Percentiles rank a stretch among this genome's conserved stretches.
Evolutionary conservation across 1,140 invertebrate species (phyloP).

Genomic region (Oncopodura yosiiana): DNA sequence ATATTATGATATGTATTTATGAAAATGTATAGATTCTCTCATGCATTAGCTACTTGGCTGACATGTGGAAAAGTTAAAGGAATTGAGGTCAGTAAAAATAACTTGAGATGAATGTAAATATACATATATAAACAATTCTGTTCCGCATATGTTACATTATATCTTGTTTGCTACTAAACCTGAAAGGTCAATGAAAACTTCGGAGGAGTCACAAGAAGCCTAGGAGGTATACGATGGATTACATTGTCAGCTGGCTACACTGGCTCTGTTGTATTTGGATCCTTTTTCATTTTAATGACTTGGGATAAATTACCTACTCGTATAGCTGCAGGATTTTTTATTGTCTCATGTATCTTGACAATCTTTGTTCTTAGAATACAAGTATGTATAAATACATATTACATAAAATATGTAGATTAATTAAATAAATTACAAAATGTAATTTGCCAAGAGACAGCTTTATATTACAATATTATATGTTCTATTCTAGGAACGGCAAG

Average conservation of each 20-base stretch:
- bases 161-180: not conserved
- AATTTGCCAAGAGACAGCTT: conserved; percentile 2
- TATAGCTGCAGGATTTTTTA: conserved; percentile 20
- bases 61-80: conserved; percentile 28
- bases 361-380: conserved; percentile 18
- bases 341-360: conserved; percentile 22
- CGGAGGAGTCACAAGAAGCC: conserved; percentile 17
- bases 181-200: conserved; percentile 24
- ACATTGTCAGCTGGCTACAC: conserved; percentile 26
- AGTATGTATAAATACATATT: conserved; percentile 3
- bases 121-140: not conserved
- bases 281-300: conserved; percentile 29
- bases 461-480: not conserved
- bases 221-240: conserved; percentile 21
- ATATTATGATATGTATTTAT: too few relatives aligned
- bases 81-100: conserved; percentile 11
- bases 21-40: too few relatives aligned
- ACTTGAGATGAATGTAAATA: not conserved
- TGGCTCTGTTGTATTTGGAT: conserved; percentile 24
- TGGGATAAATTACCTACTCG: conserved; percentile 22
- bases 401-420: not conserved
- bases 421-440: not conserved
- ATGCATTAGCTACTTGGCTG: conserved; percentile 26
- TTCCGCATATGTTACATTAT: not conserved
- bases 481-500: not conserved